These are phyloP conservation scores for Drosophila nannoptera DNA, from an alignment of 1,140 invertebrate genomes.

Conservation along the genomic window DNA sequence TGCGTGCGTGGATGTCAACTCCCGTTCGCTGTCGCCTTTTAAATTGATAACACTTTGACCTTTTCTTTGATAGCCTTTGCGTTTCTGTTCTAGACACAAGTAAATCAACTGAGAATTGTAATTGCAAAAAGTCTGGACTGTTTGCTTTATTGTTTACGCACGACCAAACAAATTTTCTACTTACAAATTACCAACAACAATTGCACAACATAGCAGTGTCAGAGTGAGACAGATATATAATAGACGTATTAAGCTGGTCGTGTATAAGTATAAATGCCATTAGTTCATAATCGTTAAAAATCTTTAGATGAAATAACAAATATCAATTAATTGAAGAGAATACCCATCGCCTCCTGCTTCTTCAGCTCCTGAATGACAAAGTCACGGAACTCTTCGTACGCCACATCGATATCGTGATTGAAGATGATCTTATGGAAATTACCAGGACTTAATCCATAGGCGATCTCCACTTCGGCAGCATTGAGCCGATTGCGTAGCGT, in stretches of 20 bases:
- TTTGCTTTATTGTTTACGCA: constrained; percentile 59
- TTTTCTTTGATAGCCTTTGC: constrained; percentile 39
- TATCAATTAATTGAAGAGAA: constrained; percentile 46
- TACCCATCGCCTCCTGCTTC: constrained; percentile 66
- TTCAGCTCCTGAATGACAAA: constrained; percentile 84
- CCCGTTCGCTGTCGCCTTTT: not conserved
- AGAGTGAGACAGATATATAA: constrained; percentile 19
- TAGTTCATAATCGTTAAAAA: constrained; percentile 30
- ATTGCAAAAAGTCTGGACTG: constrained; percentile 43
- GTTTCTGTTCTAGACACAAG: not conserved
- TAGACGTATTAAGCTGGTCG: constrained; percentile 33
- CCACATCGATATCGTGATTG: constrained; percentile 94
- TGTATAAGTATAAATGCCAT: constrained; percentile 68
- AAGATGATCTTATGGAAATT: constrained; percentile 94
- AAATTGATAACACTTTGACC: constrained; percentile 69
- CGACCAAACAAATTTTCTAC: constrained; percentile 43
- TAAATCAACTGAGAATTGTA: constrained; percentile 19
- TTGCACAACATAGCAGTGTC: constrained; percentile 23
- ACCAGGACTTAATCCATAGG: constrained; percentile 89
- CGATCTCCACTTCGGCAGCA: constrained; percentile 88
- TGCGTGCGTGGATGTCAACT: constrained; percentile 41
- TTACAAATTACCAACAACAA: constrained; percentile 65
- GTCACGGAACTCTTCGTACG: constrained; percentile 89
- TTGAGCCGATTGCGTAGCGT: constrained; percentile 87
- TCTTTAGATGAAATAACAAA: constrained; percentile 16